Evolutionary conservation across 2,888 invertebrate species (phyloP).

Genomic region (Petrolisthes manimaculis): DNA sequence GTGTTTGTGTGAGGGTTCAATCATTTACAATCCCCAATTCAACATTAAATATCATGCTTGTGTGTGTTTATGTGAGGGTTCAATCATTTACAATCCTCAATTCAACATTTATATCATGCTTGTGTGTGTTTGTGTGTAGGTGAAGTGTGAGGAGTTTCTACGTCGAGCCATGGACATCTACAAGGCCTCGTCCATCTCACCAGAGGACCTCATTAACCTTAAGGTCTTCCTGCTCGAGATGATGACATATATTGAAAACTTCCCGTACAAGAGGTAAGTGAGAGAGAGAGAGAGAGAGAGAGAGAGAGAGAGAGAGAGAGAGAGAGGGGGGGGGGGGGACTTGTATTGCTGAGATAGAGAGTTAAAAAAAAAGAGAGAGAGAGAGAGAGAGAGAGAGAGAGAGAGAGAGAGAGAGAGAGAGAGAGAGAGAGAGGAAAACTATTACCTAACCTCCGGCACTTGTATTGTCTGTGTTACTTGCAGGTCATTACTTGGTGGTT

Average conservation of each 20-base stretch:
- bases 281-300: neutral
- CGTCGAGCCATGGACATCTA: constrained; percentile 30
- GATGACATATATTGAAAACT: constrained; percentile 60
- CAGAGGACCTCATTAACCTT: constrained; percentile 62
- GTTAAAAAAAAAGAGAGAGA: neutral
- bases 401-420: neutral
- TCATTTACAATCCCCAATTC: too few species aligned
- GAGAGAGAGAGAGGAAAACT: neutral
- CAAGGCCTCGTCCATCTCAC: constrained; percentile 4
- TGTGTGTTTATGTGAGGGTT: neutral
- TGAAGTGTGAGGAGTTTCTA: constrained; percentile 49
- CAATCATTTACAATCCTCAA: too few species aligned
- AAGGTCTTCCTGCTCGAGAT: constrained; percentile 65
- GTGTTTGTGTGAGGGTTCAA: neutral
- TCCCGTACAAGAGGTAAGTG: constrained; percentile 56
- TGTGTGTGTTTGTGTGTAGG: constrained; percentile 14
- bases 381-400: constrained; percentile 4
- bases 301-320: neutral
- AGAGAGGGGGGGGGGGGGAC: neutral
- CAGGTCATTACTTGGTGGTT: too few species aligned
- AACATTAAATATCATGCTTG: neutral
- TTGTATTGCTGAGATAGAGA: too few species aligned
- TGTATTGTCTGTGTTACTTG: neutral
- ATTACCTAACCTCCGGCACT: neutral
- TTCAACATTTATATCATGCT: neutral